These are phyloP conservation scores for Brachyistius frenatus DNA, from an alignment of 2,113 vertebrate genomes.

Conservation along the genomic window DNA sequence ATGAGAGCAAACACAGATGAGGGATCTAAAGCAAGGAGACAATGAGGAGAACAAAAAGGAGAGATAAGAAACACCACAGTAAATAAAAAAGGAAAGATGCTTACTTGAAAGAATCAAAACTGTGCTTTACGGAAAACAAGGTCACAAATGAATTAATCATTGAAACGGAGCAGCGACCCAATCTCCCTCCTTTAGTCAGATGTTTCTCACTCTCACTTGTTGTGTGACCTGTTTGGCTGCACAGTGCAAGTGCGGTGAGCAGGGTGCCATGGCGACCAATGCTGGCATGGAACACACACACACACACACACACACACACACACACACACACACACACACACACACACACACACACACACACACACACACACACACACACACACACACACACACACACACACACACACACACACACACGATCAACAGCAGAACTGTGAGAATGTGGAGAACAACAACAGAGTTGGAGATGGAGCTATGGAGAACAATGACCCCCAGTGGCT, in stretches of 20 bases:
- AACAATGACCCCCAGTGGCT: slow-evolving; percentile 81
- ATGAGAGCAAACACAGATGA: slow-evolving; percentile 52
- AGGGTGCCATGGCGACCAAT: not conserved
- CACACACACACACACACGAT: not conserved
- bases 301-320: not conserved
- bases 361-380: slow-evolving; percentile 12
- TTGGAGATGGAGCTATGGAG: slow-evolving; percentile 50
- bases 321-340: slow-evolving; percentile 19
- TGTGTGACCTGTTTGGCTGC: not conserved
- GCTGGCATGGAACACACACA: not conserved
- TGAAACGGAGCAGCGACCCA: slow-evolving; percentile 29
- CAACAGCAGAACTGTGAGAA: slow-evolving; percentile 11
- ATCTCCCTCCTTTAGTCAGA: slow-evolving; percentile 2
- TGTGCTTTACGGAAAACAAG: slow-evolving; percentile 37
- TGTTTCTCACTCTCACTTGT: slow-evolving; percentile 5
- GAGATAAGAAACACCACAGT: not conserved
- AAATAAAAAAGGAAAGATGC: slow-evolving; percentile 43
- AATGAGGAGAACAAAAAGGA: not conserved
- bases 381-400: slow-evolving; percentile 3
- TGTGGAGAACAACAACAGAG: not conserved
- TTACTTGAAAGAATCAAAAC: slow-evolving; percentile 32
- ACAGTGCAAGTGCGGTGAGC: slow-evolving; percentile 1
- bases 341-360: not conserved
- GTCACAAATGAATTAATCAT: slow-evolving; percentile 51
- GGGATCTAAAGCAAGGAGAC: slow-evolving; percentile 25